A percentile compares a stretch with the other conserved stretches of the same genome.
These are phyloP conservation scores for Gymnorhina tibicen DNA, from an alignment of 2,113 vertebrate species.

Conservation along the genomic window DNA sequence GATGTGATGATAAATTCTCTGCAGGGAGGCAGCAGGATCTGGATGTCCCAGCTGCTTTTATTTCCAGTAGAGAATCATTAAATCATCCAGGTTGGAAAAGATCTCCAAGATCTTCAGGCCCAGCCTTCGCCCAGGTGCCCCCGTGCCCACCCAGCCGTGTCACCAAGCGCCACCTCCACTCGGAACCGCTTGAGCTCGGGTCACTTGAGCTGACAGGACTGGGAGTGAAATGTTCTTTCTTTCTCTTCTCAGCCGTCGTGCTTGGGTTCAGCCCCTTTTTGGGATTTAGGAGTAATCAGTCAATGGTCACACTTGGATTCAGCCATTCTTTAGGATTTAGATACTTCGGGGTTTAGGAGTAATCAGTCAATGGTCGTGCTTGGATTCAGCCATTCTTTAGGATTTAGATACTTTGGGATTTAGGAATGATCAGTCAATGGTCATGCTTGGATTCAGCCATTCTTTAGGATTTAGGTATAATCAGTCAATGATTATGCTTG, in stretches of 20 bases:
- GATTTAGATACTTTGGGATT: not conserved
- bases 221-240: not conserved
- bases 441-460: accelerated
- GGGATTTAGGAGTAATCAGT: not conserved
- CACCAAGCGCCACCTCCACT: not conserved
- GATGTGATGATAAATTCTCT: not conserved
- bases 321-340: not conserved
- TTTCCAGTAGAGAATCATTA: not conserved
- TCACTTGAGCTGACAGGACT: not conserved
- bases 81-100: not conserved
- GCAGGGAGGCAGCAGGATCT: not conserved
- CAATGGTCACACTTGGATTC: not conserved
- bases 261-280: not conserved
- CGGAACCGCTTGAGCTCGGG: not conserved
- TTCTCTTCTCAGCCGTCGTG: accelerated
- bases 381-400: not conserved
- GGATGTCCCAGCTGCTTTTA: not conserved
- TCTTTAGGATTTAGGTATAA: not conserved
- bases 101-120: not conserved
- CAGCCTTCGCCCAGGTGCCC: not conserved
- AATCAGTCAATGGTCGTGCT: not conserved
- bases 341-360: not conserved
- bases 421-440: not conserved
- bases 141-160: not conserved
- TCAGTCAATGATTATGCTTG: not conserved